Evolutionary conservation across 1,140 invertebrate species (phyloP).

Genomic region (Cephus cinctus): DNA sequence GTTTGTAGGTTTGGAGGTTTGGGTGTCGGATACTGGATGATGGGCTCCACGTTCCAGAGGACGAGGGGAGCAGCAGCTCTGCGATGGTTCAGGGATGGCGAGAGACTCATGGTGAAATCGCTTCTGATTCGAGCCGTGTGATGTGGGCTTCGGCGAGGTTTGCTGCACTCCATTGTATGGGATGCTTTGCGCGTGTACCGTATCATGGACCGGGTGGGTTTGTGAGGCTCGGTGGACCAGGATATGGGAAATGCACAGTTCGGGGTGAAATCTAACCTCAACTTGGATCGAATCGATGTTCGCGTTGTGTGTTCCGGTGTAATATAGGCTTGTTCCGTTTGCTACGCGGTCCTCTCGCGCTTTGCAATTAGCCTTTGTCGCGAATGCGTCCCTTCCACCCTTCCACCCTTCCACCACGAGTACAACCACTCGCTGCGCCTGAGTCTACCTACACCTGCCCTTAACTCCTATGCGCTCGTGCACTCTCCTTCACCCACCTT

Average conservation of each 20-base stretch:
- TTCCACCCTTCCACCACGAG: not conserved
- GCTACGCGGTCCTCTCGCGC: conserved; percentile 30
- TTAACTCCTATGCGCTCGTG: too few relatives aligned
- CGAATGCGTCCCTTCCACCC: conserved; percentile 17
- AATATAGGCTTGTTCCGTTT: conserved; percentile 51
- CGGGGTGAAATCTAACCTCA: conserved; percentile 18
- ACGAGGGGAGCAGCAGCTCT: not conserved
- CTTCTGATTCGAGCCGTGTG: not conserved
- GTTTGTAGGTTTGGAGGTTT: too few relatives aligned
- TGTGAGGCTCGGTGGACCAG: conserved; percentile 14
- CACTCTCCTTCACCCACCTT: too few relatives aligned
- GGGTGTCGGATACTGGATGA: too few relatives aligned
- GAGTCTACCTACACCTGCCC: not conserved
- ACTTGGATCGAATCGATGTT: not conserved
- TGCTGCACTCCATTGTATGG: conserved; percentile 26
- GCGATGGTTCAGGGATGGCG: conserved; percentile 5
- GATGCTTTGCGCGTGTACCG: conserved; percentile 27
- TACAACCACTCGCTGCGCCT: not conserved
- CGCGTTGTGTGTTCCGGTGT: conserved; percentile 39
- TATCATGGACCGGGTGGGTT: conserved; percentile 21
- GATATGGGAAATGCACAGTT: conserved; percentile 16
- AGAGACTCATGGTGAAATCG: not conserved
- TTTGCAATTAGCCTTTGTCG: conserved; percentile 55
- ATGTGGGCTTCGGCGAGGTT: conserved; percentile 16
- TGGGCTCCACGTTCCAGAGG: too few relatives aligned